Evolutionary conservation across 2,888 invertebrate genomes (phyloP), one percentile per base, ranked within the genome.

Genomic region (Stratiomys singularior): DNA sequence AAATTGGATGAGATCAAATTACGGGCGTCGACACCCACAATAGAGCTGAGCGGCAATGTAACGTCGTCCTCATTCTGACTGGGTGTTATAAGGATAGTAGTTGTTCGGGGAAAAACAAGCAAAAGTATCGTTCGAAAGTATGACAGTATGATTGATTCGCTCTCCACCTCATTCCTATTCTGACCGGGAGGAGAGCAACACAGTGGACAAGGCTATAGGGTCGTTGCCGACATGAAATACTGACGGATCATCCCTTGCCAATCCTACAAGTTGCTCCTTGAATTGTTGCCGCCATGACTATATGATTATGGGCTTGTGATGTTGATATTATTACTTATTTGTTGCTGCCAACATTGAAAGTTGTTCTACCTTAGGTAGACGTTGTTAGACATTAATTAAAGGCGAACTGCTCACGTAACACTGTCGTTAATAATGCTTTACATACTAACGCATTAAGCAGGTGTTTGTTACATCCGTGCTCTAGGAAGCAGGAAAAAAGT

Each of bases 1-100:
- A 77, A 77, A 77, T 77, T 77, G 58, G 58, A 37, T 69, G 60
- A 60, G 67, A 77, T 77, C 77, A 69, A 77, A 77, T 77, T 77
- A 77, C 76, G 9, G n/a, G 0, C 30, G 56, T 56, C 72, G 58
- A 30, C 56, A 30, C 44, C 25, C 60, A 44, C 60, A 37, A 23
- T n/a, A 18, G 25, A 46, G 37, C 37, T 37, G 13, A 69, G 11
- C 9, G 27, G 28, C 28, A 72, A 52, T 18, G 21, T n/a, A 71
- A 30, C 21, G 69, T 37, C 37, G 37, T 37, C 37, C 5, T 37
- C 37, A 9, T 37, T 3, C 37, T 5, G 37, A 37, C 37, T 37
- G 5, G n/a, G 9, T 37, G 37, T 37, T 37, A 9, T 37, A 37
- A 37, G 37, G 37, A 37, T 37, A 56, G 21, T 18, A 56, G n/a